These are phyloP conservation scores for Pogonomyrmex barbatus DNA, from an alignment of 1,140 invertebrate species.

Conservation along the genomic window DNA sequence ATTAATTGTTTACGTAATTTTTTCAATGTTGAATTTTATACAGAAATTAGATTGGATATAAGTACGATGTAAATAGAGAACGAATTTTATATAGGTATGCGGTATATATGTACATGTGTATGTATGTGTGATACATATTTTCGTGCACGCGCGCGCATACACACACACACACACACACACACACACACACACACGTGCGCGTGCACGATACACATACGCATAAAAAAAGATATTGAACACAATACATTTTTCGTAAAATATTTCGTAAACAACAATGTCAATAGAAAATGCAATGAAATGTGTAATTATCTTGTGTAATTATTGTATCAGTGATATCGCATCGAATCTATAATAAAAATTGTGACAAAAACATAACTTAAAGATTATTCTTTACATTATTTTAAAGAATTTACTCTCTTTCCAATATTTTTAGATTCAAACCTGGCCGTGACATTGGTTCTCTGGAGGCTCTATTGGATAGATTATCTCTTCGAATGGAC, in stretches of 20 bases:
- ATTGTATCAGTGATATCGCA: no score
- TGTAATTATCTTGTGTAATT: not conserved
- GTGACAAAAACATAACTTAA: not conserved
- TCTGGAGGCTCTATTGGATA: constrained; percentile 94
- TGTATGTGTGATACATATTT: not conserved
- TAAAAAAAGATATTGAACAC: not conserved
- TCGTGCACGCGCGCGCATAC: not conserved
- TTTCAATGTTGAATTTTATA: not conserved
- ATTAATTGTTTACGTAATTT: not conserved
- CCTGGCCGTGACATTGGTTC: constrained; percentile 95
- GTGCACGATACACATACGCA: not conserved
- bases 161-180: not conserved
- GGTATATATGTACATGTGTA: not conserved
- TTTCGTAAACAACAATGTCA: not conserved
- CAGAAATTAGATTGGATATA: not conserved
- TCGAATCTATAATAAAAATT: not conserved
- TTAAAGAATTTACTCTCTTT: not conserved
- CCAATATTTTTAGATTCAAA: constrained; percentile 88
- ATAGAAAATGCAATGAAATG: not conserved
- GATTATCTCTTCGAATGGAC: constrained; percentile 93
- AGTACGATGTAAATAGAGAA: not conserved
- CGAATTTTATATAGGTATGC: not conserved
- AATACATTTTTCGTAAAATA: not conserved
- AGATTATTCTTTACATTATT: not conserved
- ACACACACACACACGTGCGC: not conserved